Evolutionary conservation across 2,888 invertebrate genomes (phyloP), one percentile per base, ranked within the genome.

Genomic region (Cheilosia soror): DNA sequence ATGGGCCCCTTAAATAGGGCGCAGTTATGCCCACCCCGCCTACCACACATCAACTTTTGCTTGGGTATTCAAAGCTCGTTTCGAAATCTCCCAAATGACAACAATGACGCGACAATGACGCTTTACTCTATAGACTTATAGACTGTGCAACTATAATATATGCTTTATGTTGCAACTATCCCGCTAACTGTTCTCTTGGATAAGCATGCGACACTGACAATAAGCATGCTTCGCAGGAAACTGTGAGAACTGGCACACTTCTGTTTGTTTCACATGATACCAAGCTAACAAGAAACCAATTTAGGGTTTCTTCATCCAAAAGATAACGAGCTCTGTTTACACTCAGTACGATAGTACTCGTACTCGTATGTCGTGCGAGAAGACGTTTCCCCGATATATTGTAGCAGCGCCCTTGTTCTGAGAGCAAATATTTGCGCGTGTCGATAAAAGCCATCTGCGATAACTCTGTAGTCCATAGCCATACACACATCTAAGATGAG

Each of bases 171-270:
- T 77, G 62, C 77, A 77, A 53, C 29, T 53, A 29, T 60, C 40
- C 58, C 66, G 40, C 58, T 62, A 57, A 57, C 42, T 68, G 42
- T 49, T 76, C 58, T 25, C 33, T 49, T 51, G 40, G 49, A 51
- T 51, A 66, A 51, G 42, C 51, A 42, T 76, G 68, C 60, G 53
- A 31, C 65, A 40, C 37, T 66, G 49, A 66, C 60, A 68, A 44
- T 44, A 15, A 29, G 58, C 51, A 76, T 33, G 49, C 40, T 40
- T 42, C 40, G 15, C n/a, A 76, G 49, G 72, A 25, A 29, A 60
- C 62, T 66, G 44, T 80, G 80, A 68, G 68, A 80, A 80, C 80
- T 75, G 9, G 66, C 60, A 73, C 80, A 73, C 65, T 79, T 60
- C 51, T 58, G 55, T 55, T 68, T 40, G 73, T 31, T 53, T 13